Base-by-base conservation (phyloP, 2,113 vertebrate genomes). In the Elaphurus davidianus region DNA sequence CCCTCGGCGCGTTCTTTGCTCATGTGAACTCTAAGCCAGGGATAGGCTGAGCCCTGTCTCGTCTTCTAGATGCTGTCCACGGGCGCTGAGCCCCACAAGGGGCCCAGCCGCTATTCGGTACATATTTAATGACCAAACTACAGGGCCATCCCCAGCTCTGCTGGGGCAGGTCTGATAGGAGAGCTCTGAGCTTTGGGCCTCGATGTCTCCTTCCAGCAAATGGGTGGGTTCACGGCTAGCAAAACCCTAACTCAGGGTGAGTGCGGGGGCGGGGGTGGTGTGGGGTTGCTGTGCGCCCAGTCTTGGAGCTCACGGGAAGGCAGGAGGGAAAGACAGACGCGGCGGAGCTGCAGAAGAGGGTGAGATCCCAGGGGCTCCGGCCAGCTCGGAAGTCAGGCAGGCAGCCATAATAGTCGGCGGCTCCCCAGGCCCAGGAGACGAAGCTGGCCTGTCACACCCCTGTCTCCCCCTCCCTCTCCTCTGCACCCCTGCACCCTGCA, bases 301-400 rank as follows among this genome's bases (percentile, higher is more conserved):
- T 2, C 16, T 33, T 36, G 43, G 67, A 16, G 59, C 86, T 85
- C 12, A 2, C 1, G 25, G 67, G 71, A 55, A 12, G 54, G n/a
- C 2, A 6, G 2, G 21, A 17, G 64, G 50, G 25, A 16, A n/a
- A 71, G 33, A 52, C 45, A 36, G 62, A 92, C 33, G 57, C 2
- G 3, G 45, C 36, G 27, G 57, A 23, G 36, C 28, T 30, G 40
- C n/a, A 10, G 28, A 71, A 83, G 27, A 19, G 17, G n/a, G 6
- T 1, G 0, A 43, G 19, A 28, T 17, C 30, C 74, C n/a, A 3
- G 25, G 40, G 3, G 45, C 28, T 79, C 27, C 0, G 8, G 76
- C 89, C 59, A 60, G 81, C 27, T 62, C 15, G 19, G 55, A 5
- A 2, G 2, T 30, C 45, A 17, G 76, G 11, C 45, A 79, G 16